A percentile compares a stretch with the other conserved stretches of the same genome.
phyloP scores from a whole-genome alignment of 2,113 vertebrate genomes.

The Vireo altiloquus region DNA sequence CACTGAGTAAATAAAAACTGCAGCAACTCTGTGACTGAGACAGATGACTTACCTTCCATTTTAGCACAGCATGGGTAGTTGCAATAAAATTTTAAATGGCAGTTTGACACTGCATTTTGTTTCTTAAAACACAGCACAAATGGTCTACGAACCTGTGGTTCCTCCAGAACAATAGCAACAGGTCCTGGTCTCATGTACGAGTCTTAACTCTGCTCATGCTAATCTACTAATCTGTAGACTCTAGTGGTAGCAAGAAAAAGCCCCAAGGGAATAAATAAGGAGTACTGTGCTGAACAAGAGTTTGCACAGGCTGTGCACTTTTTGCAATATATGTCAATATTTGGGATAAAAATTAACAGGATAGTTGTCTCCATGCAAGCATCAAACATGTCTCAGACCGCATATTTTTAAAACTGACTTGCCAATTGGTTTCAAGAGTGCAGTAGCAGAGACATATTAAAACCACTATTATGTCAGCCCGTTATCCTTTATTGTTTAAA shows the following conservation, averaged over 20 bases:
- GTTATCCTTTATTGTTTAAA: constrained; percentile 5
- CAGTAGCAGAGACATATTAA: background rate
- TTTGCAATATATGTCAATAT: background rate
- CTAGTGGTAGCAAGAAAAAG: background rate
- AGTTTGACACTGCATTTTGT: background rate
- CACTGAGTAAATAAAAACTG: background rate
- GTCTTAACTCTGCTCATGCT: background rate
- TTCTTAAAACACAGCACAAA: background rate
- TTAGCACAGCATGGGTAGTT: background rate
- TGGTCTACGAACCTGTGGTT: background rate
- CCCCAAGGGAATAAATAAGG: background rate
- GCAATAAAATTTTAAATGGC: background rate
- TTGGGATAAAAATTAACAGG: background rate
- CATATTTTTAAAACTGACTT: background rate
- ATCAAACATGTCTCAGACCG: background rate
- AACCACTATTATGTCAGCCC: background rate
- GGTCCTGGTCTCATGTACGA: background rate
- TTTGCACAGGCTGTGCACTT: background rate
- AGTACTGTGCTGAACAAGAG: background rate
- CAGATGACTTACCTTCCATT: background rate
- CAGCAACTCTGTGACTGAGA: background rate
- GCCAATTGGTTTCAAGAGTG: background rate
- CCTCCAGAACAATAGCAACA: background rate
- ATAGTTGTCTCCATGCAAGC: background rate
- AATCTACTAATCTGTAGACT: background rate